Evolutionary conservation across 2,797 vertebrate species (phyloP).

Genomic region (Heliangelus exortis): DNA sequence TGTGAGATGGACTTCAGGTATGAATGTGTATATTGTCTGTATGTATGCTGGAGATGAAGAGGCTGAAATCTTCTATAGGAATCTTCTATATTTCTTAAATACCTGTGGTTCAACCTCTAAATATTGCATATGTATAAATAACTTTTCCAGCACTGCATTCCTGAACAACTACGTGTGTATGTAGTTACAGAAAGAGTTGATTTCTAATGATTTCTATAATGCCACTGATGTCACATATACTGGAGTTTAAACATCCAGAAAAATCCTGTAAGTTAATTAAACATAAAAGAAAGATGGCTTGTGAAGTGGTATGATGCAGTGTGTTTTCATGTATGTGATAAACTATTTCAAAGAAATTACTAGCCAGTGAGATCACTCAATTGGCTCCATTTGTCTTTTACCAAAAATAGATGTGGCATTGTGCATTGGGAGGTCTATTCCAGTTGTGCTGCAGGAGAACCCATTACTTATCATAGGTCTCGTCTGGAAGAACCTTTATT

Average conservation of each 20-base stretch:
- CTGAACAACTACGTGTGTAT: neutral
- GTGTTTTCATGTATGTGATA: neutral
- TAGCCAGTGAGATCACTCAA: constrained; percentile 31
- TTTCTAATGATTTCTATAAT: neutral
- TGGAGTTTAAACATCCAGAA: neutral
- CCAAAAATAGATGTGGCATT: neutral
- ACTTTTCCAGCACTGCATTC: neutral
- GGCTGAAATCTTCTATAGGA: neutral
- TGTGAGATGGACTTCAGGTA: neutral
- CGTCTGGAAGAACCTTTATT: neutral
- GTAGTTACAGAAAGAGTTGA: neutral
- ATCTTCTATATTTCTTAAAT: neutral
- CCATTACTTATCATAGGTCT: neutral
- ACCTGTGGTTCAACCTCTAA: neutral
- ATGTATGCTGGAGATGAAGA: neutral
- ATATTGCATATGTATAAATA: neutral
- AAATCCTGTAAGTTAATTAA: neutral
- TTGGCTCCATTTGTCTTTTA: constrained; percentile 11
- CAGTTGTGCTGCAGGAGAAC: neutral
- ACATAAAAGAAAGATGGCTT: neutral
- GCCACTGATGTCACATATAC: neutral
- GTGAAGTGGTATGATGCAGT: neutral
- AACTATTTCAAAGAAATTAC: constrained; percentile 37
- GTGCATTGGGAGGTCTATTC: neutral
- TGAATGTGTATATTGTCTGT: neutral